These are phyloP conservation scores for Cepaea hortensis DNA, from an alignment of 2,888 invertebrate genomes.

Conservation along the genomic window DNA sequence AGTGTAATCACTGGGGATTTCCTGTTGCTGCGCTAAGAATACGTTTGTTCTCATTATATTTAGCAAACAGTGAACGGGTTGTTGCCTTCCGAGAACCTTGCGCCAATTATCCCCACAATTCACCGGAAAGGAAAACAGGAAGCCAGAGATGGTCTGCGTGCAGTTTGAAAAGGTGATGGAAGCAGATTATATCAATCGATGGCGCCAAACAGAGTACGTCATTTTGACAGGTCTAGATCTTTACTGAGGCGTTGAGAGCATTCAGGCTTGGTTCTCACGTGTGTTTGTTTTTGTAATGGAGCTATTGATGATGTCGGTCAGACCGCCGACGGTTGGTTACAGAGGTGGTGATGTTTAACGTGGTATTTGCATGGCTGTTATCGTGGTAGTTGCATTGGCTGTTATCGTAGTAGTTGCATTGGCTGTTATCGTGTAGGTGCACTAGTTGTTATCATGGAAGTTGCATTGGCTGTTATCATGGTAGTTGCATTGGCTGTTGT, in stretches of 20 bases:
- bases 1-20: no score
- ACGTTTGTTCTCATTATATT: no score
- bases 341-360: neutral
- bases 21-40: neutral
- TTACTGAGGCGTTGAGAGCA: neutral
- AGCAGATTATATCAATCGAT: neutral
- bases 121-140: constrained; percentile 2
- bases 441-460: neutral
- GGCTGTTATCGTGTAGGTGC: neutral
- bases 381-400: neutral
- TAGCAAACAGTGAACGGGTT: no score
- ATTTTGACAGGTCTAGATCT: neutral
- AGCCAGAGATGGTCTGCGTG: neutral
- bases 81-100: no score
- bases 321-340: neutral
- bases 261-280: neutral
- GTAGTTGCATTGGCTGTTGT: neutral
- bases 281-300: neutral
- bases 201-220: neutral
- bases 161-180: neutral
- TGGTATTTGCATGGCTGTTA: neutral
- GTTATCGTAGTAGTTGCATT: neutral
- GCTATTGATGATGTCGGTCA: neutral
- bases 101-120: neutral
- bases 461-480: neutral